Evolutionary conservation across 2,888 invertebrate genomes (phyloP), one percentile per base, ranked within the genome.

Genomic region (Drosophila cognata): DNA sequence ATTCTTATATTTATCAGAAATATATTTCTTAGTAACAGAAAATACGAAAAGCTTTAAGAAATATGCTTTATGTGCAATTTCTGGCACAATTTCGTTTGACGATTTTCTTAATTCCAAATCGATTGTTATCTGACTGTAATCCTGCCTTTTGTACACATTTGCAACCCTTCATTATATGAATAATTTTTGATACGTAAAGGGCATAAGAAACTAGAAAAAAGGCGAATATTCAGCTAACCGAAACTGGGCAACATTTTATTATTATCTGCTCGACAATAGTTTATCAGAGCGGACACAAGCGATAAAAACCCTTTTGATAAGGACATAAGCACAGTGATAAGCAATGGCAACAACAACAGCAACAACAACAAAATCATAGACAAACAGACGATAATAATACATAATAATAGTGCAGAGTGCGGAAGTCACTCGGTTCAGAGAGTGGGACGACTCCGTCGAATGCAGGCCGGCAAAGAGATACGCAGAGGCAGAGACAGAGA

Each of bases 321-420:
- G 90, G 85, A 79, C 56, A 68, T 82, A 77, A 84, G 84, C 71
- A 87, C 87, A 68, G 81, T 84, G 89, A 84, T 89, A 84, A 88
- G 79, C 81, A 69, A 57, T 58, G 48, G 25, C 65, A 52, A 50
- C 62, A 64, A 36, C 64, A 62, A 51, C 59, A 72, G 51, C 74
- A 71, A 64, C 52, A 62, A 52, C 55, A 61, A 57, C 67, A 63
- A 71, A 51, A 59, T 66, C 63, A 66, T 77, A 76, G 82, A 88
- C 85, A 86, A 89, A 89, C 90, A 86, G 69, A 88, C 82, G 82
- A 84, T 86, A 86, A 86, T 86, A 86, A 88, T 84, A 81, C 78
- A 72, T 81, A 86, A 86, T 86, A 88, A 89, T 60, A 89, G 85
- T 66, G 70, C 59, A 67, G 38, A 73, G 51, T 58, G 58, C 75